phyloP scores from a whole-genome alignment of 2,113 vertebrate genomes.

The Cyrtonyx montezumae region DNA sequence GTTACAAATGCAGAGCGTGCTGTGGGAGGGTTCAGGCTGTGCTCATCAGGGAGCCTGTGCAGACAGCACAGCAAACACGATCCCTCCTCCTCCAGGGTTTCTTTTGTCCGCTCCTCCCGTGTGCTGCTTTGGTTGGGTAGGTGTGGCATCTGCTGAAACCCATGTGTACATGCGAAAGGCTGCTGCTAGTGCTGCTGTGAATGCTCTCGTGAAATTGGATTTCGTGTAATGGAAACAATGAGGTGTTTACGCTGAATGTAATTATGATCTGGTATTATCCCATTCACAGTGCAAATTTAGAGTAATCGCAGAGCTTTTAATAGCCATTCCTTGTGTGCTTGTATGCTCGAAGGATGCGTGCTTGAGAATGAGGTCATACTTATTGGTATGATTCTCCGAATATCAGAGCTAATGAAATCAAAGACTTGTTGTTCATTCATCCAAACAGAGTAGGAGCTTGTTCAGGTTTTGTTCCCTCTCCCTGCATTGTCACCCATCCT shows the following conservation, averaged over 20 bases:
- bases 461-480: neutral
- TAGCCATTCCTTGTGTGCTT: neutral
- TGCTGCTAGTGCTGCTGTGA: neutral
- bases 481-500: neutral
- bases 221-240: conserved; percentile 1
- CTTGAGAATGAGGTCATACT: neutral
- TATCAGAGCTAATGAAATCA: conserved; percentile 17
- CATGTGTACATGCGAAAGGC: neutral
- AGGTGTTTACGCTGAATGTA: conserved; percentile 33
- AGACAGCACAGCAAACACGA: neutral
- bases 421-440: conserved; percentile 12
- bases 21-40: neutral
- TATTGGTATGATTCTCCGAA: neutral
- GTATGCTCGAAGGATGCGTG: neutral
- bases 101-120: neutral
- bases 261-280: neutral
- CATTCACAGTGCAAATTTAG: conserved; percentile 33
- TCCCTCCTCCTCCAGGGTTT: neutral
- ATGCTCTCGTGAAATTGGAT: neutral
- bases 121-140: neutral
- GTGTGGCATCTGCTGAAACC: neutral
- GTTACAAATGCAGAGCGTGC: neutral
- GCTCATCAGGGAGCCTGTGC: neutral
- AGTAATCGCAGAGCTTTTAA: conserved; percentile 7
- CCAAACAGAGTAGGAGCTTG: neutral